A percentile compares a stretch with the other conserved stretches of the same genome.
phyloP scores from a whole-genome alignment of 2,113 vertebrate genomes.

The Azemiops feae region DNA sequence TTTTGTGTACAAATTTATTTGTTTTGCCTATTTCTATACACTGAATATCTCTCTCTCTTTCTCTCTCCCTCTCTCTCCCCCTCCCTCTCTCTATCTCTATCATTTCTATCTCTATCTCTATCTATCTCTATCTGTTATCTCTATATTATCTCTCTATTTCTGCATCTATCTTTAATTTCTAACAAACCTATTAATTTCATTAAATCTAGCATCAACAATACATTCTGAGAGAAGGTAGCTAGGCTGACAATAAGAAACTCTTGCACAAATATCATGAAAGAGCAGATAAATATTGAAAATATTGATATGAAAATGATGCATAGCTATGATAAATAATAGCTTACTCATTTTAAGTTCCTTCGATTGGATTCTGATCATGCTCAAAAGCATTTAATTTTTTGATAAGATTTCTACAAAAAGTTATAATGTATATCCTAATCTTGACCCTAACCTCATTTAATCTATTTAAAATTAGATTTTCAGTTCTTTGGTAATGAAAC shows the following conservation, averaged over 20 bases:
- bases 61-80: no score
- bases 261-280: not conserved
- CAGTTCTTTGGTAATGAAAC: slow-evolving; percentile 15
- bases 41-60: no score
- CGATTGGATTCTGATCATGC: not conserved
- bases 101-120: fast-evolving
- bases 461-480: slow-evolving; percentile 17
- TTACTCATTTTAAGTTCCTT: not conserved
- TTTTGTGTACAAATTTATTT: not conserved
- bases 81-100: not conserved
- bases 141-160: not conserved
- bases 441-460: not conserved
- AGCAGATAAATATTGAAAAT: not conserved
- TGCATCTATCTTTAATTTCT: not conserved
- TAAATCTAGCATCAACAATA: not conserved
- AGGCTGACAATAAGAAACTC: not conserved
- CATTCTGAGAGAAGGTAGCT: not conserved
- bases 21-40: not conserved
- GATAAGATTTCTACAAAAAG: not conserved
- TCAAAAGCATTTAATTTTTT: not conserved
- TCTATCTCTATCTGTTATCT: not conserved
- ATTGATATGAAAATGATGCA: not conserved
- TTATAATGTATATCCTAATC: not conserved
- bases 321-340: not conserved
- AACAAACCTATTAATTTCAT: not conserved